Percentiles rank a stretch among this genome's conserved stretches.
phyloP scores from a whole-genome alignment of 1,140 invertebrate species.

The Theocolax elegans region DNA sequence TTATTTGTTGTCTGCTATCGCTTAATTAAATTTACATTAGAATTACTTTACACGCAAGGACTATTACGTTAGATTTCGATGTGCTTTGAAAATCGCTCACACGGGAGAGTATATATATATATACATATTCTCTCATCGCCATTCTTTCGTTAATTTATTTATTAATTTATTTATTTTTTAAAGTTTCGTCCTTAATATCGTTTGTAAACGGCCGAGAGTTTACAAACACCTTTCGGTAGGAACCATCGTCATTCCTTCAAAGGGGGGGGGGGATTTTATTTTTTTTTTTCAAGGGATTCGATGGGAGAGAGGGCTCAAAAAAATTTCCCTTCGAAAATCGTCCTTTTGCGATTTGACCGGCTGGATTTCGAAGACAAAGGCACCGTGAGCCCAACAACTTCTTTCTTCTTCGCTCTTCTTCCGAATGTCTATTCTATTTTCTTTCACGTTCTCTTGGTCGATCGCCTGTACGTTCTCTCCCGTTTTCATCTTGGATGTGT shows the following conservation, averaged over 20 bases:
- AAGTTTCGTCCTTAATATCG: no score
- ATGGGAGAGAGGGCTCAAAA: background rate
- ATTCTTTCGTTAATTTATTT: background rate
- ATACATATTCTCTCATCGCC: background rate
- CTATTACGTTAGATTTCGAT: slow-evolving; percentile 35
- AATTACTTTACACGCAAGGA: slow-evolving; percentile 24
- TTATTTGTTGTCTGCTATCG: no score
- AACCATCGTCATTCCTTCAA: slow-evolving; percentile 21
- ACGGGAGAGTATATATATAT: slow-evolving; percentile 1
- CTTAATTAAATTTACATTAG: slow-evolving; percentile 19
- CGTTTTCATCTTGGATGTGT: slow-evolving; percentile 14
- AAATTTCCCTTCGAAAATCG: background rate
- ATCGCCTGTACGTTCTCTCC: background rate
- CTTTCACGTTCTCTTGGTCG: background rate
- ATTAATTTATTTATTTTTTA: background rate
- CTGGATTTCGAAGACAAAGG: slow-evolving; percentile 49
- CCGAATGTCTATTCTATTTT: background rate
- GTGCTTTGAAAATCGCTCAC: slow-evolving; percentile 31
- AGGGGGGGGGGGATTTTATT: no score
- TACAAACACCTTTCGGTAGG: slow-evolving; percentile 35
- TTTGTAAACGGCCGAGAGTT: slow-evolving; percentile 1
- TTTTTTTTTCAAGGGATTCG: no score
- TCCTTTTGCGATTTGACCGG: background rate
- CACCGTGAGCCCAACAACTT: slow-evolving; percentile 45
- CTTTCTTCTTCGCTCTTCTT: background rate